These are phyloP conservation scores for Chaitophorus viminalis DNA, from an alignment of 2,888 invertebrate species.

Conservation along the genomic window DNA sequence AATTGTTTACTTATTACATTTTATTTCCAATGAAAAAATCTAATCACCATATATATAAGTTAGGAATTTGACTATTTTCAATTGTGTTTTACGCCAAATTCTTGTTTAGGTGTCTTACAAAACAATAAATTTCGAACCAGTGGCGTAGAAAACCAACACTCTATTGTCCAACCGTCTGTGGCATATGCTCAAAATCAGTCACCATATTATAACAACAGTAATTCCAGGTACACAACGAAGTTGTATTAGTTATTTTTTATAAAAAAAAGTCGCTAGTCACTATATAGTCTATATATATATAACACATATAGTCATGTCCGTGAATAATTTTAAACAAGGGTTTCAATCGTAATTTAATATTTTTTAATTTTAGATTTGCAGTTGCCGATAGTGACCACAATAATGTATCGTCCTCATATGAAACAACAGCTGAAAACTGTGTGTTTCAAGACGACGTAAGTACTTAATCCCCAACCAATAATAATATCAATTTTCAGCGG, in stretches of 20 bases:
- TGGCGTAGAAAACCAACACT: not conserved
- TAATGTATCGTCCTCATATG: conserved; percentile 14
- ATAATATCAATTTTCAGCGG: not conserved
- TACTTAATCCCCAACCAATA: not conserved
- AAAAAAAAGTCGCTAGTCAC: not conserved
- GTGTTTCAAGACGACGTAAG: conserved; percentile 58
- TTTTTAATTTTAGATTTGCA: conserved; percentile 24
- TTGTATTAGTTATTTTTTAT: not conserved
- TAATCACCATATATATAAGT: not conserved
- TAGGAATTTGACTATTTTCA: not conserved
- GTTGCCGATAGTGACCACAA: not conserved
- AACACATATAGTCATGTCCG: not conserved
- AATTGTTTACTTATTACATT: not conserved
- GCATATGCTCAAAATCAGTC: conserved; percentile 32
- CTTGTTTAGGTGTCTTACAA: conserved; percentile 38
- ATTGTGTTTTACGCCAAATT: not conserved
- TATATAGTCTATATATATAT: too few species aligned
- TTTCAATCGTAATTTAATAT: not conserved
- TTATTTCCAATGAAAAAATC: not conserved
- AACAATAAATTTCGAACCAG: conserved; percentile 39
- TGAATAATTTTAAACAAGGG: not conserved
- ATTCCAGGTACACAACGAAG: not conserved
- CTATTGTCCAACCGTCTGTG: not conserved
- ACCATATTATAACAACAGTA: conserved; percentile 16
- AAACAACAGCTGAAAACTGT: conserved; percentile 10